These are phyloP conservation scores for Oscheius sp. DNA, from an alignment of 2,888 invertebrate genomes.

Conservation along the genomic window DNA sequence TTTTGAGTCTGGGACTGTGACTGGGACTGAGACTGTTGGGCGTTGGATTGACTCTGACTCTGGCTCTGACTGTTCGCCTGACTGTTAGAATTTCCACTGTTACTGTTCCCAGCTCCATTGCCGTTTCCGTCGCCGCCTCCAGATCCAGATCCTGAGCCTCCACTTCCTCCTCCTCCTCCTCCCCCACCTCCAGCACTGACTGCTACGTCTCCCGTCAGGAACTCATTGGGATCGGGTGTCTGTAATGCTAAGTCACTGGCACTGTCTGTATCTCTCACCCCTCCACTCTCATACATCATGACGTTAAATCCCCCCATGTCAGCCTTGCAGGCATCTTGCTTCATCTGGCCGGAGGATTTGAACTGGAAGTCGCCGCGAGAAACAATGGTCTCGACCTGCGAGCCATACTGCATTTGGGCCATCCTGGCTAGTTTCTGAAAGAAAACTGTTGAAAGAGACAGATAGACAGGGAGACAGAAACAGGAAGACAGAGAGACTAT, in stretches of 20 bases:
- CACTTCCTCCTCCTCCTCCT: slow-evolving; percentile 16
- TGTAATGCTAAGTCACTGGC: background rate
- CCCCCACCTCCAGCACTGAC: background rate
- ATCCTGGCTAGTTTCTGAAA: background rate
- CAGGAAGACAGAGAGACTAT: background rate
- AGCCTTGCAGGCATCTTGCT: slow-evolving; percentile 9
- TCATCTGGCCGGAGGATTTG: background rate
- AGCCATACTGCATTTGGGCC: background rate
- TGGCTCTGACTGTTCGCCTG: background rate
- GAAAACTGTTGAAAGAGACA: background rate
- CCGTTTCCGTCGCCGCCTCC: background rate
- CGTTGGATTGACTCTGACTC: background rate
- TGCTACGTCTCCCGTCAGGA: background rate
- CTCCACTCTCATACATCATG: slow-evolving; percentile 7
- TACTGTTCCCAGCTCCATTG: slow-evolving; percentile 3
- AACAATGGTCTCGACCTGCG: background rate
- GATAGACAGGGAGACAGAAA: background rate
- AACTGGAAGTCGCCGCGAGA: slow-evolving; percentile 10
- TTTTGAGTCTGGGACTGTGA: background rate
- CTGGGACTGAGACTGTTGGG: background rate
- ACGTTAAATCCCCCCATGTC: slow-evolving; percentile 1
- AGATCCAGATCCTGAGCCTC: background rate
- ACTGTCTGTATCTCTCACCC: background rate
- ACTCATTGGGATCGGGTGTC: background rate
- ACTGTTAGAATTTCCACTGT: slow-evolving; percentile 9